Evolutionary conservation across 2,888 invertebrate genomes (phyloP).

Genomic region (Eucera pruinosa): DNA sequence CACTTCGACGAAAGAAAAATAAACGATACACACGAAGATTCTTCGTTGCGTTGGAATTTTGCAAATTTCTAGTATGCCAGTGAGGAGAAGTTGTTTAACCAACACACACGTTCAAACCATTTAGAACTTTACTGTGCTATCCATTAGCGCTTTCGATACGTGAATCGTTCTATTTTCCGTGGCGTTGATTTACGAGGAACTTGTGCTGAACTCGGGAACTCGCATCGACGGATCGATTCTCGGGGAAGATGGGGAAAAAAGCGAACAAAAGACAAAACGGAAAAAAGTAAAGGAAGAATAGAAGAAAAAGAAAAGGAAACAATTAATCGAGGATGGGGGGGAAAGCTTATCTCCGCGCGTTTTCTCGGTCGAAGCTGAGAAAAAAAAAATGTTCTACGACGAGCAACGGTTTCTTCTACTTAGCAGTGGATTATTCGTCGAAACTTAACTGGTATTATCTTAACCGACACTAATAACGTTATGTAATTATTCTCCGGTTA

Average conservation of each 20-base stretch:
- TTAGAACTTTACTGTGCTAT: not conserved
- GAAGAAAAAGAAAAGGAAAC: not conserved
- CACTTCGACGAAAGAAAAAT: not conserved
- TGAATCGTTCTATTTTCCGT: slow-evolving; percentile 32
- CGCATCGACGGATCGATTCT: slow-evolving; percentile 9
- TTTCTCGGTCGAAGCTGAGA: slow-evolving; percentile 3
- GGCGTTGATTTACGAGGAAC: slow-evolving; percentile 37
- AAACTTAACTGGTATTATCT: slow-evolving; percentile 40
- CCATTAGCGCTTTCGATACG: slow-evolving; percentile 8
- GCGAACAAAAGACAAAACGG: slow-evolving; percentile 26
- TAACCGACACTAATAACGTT: slow-evolving; percentile 33
- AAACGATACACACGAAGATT: not conserved
- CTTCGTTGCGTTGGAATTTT: not conserved
- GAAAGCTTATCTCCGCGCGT: slow-evolving; percentile 2
- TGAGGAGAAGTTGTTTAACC: too few species aligned
- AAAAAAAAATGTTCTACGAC: slow-evolving; percentile 13
- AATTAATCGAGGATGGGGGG: not conserved
- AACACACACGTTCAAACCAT: too few species aligned
- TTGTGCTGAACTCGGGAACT: slow-evolving; percentile 29
- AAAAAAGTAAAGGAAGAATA: not conserved
- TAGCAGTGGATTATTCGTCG: slow-evolving; percentile 26
- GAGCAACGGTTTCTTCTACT: slow-evolving; percentile 28
- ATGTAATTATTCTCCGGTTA: slow-evolving; percentile 40
- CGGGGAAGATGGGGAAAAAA: not conserved
- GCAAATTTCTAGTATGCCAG: not conserved